Base-by-base conservation (phyloP, 2,113 vertebrate species). In the Hoplias malabaricus region DNA sequence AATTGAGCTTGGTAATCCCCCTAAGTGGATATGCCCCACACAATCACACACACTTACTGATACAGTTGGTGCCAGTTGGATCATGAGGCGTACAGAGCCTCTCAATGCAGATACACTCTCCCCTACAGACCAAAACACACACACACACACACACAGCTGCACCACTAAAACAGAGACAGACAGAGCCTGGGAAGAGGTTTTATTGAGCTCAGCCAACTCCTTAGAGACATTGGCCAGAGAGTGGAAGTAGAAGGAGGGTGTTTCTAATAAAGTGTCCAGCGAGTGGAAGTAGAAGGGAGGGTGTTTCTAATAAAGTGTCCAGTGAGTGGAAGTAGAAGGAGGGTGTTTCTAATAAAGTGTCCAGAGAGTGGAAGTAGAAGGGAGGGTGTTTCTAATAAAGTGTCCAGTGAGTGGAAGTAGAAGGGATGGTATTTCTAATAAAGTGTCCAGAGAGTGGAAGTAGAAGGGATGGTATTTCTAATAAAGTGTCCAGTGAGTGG, bases 1-100 rank as follows among this genome's bases (percentile, higher is more conserved):
- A 73, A 46, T 57, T 43, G 54, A 11, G 40, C 21, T 80, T 56
- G 56, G 27, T 75, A 69, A 75, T 70, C 66, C 43, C n/a, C 34
- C 61, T 46, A 70, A 80, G 40, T 75, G 50, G 57, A 36, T 25
- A 23, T 75, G 23, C 59, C 27, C 62, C 57, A 25, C 14, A 31
- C 57, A 23, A 25, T 33, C n/a, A 63, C 19, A 48, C 57, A 46
- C 19, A 48, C 5, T 48, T 14, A 34, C 34, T 67, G 11, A 57
- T 27, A 33, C 43, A 62, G 21, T 33, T 29, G 10, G 31, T 53
- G 59, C 79, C 3, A 48, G 75, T 79, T 62, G 83, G 83, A 87
- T 86, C 83, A 63, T 80, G 57, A 85, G 80, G 82, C 83, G 77
- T 85, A 85, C 82, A 87, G 87, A 77, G 74, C 38, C 85, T 85